These are phyloP conservation scores for Thunnus thynnus DNA, from an alignment of 2,113 vertebrate genomes.

Conservation along the genomic window DNA sequence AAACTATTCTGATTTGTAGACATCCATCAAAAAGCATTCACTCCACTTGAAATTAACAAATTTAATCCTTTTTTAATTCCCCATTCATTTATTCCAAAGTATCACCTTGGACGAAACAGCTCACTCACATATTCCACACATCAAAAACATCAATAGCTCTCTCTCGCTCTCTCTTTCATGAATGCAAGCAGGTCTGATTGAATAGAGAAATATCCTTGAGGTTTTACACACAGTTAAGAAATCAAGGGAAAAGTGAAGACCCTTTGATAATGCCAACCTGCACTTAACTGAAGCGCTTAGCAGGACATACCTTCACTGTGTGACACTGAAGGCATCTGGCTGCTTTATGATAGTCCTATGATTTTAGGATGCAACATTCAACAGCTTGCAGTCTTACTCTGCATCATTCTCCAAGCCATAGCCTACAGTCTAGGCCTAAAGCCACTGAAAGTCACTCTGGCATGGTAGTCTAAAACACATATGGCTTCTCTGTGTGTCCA, in stretches of 20 bases:
- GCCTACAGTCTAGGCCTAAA: constrained; percentile 48
- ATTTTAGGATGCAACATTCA: constrained; percentile 65
- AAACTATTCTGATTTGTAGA: neutral
- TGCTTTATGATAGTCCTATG: constrained; percentile 33
- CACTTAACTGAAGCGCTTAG: constrained; percentile 20
- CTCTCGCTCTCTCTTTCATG: neutral
- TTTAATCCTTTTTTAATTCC: neutral
- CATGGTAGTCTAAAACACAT: constrained; percentile 57
- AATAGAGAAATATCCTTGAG: constrained; percentile 31
- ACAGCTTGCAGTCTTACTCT: constrained; percentile 65
- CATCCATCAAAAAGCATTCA: neutral
- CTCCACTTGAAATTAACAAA: neutral
- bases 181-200: constrained; percentile 10
- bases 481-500: constrained; percentile 59
- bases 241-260: constrained; percentile 27
- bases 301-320: constrained; percentile 40
- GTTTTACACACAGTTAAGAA: constrained; percentile 22
- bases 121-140: neutral
- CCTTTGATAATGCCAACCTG: constrained; percentile 18
- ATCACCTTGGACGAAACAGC: neutral
- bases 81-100: neutral
- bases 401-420: constrained; percentile 51
- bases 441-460: constrained; percentile 47
- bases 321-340: constrained; percentile 64
- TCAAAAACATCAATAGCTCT: neutral